phyloP scores from a whole-genome alignment of 2,797 vertebrate species.

The Epinephelus coioides region DNA sequence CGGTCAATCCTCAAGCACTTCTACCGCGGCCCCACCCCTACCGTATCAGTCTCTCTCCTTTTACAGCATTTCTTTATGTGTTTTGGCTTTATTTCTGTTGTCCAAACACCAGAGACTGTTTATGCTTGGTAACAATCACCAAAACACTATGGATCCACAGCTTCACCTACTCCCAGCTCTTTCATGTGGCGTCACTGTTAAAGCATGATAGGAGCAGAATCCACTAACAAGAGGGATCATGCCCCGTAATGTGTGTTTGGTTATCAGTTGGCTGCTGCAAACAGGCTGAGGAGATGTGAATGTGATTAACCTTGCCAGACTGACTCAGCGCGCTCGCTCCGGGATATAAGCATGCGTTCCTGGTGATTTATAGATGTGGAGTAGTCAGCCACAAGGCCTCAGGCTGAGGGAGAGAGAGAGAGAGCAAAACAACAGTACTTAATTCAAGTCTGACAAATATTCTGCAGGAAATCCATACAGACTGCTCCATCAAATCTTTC shows the following conservation, averaged over 20 bases:
- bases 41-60: constrained; percentile 37
- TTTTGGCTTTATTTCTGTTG: constrained; percentile 37
- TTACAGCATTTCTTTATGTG: constrained; percentile 24
- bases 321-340: constrained; percentile 74
- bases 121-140: constrained; percentile 59
- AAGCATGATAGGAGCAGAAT: constrained; percentile 68
- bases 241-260: constrained; percentile 77
- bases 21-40: constrained; percentile 39
- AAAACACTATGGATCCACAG: constrained; percentile 47
- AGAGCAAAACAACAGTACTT: constrained; percentile 79
- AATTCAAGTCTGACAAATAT: constrained; percentile 81
- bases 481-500: constrained; percentile 68
- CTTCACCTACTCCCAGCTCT: constrained; percentile 48
- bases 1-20: constrained; percentile 39
- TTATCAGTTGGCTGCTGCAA: constrained; percentile 75
- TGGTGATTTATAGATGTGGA: constrained; percentile 83
- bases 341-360: constrained; percentile 74
- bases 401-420: constrained; percentile 60
- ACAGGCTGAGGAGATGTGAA: constrained; percentile 77
- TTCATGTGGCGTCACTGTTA: constrained; percentile 70
- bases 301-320: constrained; percentile 80
- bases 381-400: constrained; percentile 80
- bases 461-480: constrained; percentile 77
- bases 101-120: constrained; percentile 49
- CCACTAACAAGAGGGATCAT: constrained; percentile 81